phyloP scores from a whole-genome alignment of 2,113 vertebrate genomes.

The Gymnocephalus cernua region DNA sequence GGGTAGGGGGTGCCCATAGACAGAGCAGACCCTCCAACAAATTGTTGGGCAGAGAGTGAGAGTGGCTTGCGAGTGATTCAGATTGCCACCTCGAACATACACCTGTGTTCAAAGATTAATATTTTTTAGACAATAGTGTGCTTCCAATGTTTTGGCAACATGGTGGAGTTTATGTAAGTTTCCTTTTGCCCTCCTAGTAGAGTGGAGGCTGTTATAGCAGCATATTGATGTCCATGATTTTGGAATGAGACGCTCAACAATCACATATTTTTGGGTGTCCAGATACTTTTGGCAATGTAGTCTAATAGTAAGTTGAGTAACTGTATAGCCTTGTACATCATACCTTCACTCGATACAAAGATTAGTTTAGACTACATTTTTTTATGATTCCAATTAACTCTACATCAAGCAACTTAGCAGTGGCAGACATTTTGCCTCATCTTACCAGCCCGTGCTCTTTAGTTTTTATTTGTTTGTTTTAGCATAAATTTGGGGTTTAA shows the following conservation, averaged over 20 bases:
- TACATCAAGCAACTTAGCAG: background rate
- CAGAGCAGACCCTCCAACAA: too few species aligned
- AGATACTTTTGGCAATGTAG: background rate
- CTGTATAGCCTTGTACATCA: background rate
- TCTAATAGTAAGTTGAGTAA: too few species aligned
- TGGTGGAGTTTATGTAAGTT: background rate
- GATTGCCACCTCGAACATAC: too few species aligned
- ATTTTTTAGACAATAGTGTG: background rate
- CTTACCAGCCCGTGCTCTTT: too few species aligned
- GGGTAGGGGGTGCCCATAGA: too few species aligned
- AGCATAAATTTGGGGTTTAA: background rate
- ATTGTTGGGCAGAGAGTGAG: too few species aligned
- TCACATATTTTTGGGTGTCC: background rate
- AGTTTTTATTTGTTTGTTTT: background rate
- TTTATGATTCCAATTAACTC: background rate
- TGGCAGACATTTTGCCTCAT: too few species aligned
- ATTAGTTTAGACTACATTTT: background rate
- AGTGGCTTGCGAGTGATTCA: too few species aligned
- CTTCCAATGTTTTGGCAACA: background rate
- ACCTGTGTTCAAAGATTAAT: too few species aligned
- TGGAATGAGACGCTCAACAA: background rate
- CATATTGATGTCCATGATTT: too few species aligned
- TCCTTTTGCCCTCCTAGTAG: background rate
- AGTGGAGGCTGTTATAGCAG: too few species aligned
- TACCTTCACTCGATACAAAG: too few species aligned